These are phyloP conservation scores for Drosophila pachea DNA, from an alignment of 1,140 invertebrate genomes.

Conservation along the genomic window DNA sequence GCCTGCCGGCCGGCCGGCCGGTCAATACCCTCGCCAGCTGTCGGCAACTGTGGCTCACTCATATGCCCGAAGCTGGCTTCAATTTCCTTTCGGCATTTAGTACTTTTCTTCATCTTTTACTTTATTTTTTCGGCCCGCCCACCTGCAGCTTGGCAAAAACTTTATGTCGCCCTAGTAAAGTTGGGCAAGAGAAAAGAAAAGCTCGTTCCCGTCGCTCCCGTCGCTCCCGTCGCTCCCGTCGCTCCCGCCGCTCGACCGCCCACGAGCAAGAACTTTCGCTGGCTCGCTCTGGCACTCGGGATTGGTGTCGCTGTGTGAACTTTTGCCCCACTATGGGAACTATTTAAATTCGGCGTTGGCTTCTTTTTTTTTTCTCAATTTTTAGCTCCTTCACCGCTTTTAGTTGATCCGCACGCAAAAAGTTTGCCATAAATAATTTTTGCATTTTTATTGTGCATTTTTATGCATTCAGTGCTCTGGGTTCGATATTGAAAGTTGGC, in stretches of 20 bases:
- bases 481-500: slow-evolving; percentile 71
- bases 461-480: slow-evolving; percentile 64
- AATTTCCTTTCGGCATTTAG: slow-evolving; percentile 55
- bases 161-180: slow-evolving; percentile 44
- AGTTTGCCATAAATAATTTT: slow-evolving; percentile 76
- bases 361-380: slow-evolving; percentile 21
- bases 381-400: slow-evolving; percentile 24
- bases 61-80: slow-evolving; percentile 38
- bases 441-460: slow-evolving; percentile 76
- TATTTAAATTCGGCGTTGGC: slow-evolving; percentile 58
- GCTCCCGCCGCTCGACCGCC: not conserved
- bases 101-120: slow-evolving; percentile 8
- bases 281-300: slow-evolving; percentile 1
- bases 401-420: slow-evolving; percentile 49
- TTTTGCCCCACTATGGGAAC: slow-evolving; percentile 45
- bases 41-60: slow-evolving; percentile 35
- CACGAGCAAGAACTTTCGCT: slow-evolving; percentile 21
- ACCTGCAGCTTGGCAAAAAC: slow-evolving; percentile 50
- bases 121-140: slow-evolving; percentile 5
- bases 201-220: too few relatives aligned
- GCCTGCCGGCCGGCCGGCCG: not conserved
- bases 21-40: slow-evolving; percentile 26
- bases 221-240: not conserved
- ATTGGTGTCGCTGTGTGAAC: slow-evolving; percentile 17
- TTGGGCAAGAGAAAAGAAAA: slow-evolving; percentile 20